These are phyloP conservation scores for Musca vetustissima DNA, from an alignment of 1,140 invertebrate genomes.

Conservation along the genomic window DNA sequence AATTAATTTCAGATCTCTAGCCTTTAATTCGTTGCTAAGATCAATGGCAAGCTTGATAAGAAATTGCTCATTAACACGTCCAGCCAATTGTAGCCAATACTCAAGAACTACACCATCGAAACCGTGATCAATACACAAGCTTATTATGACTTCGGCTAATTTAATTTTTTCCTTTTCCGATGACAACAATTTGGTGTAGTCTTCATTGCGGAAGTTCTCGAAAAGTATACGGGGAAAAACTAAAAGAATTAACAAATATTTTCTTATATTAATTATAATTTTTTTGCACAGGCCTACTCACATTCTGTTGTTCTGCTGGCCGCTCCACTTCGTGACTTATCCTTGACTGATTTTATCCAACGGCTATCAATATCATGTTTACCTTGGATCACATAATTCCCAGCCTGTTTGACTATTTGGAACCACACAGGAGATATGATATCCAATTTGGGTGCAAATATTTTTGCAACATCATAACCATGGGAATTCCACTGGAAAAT, in stretches of 20 bases:
- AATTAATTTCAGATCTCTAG: slow-evolving; percentile 65
- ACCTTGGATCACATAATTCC: slow-evolving; percentile 67
- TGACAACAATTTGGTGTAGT: slow-evolving; percentile 67
- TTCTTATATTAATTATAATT: background rate
- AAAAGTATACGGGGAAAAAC: slow-evolving; percentile 84
- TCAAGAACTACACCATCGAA: slow-evolving; percentile 89
- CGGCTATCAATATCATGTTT: slow-evolving; percentile 79
- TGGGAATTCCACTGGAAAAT: slow-evolving; percentile 88
- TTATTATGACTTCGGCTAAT: slow-evolving; percentile 63
- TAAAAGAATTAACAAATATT: slow-evolving; percentile 49
- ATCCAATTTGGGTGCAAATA: slow-evolving; percentile 85
- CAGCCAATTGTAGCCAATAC: slow-evolving; percentile 81
- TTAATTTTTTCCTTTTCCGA: slow-evolving; percentile 62
- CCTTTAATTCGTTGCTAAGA: slow-evolving; percentile 44
- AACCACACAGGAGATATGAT: slow-evolving; percentile 95
- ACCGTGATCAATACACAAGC: slow-evolving; percentile 65
- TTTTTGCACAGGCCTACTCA: background rate
- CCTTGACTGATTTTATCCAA: slow-evolving; percentile 77
- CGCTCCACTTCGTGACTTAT: slow-evolving; percentile 50
- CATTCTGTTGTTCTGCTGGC: slow-evolving; percentile 1
- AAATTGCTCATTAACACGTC: slow-evolving; percentile 65
- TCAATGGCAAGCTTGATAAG: slow-evolving; percentile 62
- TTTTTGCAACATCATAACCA: slow-evolving; percentile 92
- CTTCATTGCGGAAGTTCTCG: slow-evolving; percentile 76
- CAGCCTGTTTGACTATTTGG: slow-evolving; percentile 68